phyloP scores from a whole-genome alignment of 1,140 invertebrate genomes.

The Dendrolimus punctatus region DNA sequence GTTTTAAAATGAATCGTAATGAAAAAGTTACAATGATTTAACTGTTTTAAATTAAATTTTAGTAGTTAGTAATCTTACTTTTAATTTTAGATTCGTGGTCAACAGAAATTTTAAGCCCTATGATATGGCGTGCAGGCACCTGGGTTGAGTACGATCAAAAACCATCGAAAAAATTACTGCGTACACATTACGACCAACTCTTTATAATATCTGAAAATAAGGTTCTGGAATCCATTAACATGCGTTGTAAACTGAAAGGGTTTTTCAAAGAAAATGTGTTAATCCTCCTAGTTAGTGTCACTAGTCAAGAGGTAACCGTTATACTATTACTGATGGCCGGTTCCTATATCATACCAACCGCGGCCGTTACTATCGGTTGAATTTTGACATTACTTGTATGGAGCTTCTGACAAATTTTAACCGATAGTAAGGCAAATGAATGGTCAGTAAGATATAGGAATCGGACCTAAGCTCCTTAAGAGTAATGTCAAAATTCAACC shows the following conservation, averaged over 20 bases:
- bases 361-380: too few relatives aligned
- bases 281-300: slow-evolving; percentile 29
- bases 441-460: too few relatives aligned
- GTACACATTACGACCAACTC: slow-evolving; percentile 46
- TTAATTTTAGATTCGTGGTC: slow-evolving; percentile 19
- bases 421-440: too few relatives aligned
- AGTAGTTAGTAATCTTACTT: not conserved
- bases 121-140: slow-evolving; percentile 29
- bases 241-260: slow-evolving; percentile 46
- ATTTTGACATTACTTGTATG: too few relatives aligned
- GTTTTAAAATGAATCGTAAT: too few relatives aligned
- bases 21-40: too few relatives aligned
- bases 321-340: not conserved
- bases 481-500: too few relatives aligned
- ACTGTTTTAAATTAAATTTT: too few relatives aligned
- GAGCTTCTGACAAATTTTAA: too few relatives aligned
- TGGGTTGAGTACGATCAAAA: slow-evolving; percentile 40
- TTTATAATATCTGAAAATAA: slow-evolving; percentile 35
- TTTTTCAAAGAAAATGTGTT: slow-evolving; percentile 53
- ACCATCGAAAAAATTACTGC: slow-evolving; percentile 20
- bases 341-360: not conserved
- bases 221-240: slow-evolving; percentile 45
- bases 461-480: too few relatives aligned
- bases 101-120: slow-evolving; percentile 44
- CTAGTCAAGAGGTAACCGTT: slow-evolving; percentile 24